Evolutionary conservation across 2,888 invertebrate genomes (phyloP).

Genomic region (Glomeris marginata): DNA sequence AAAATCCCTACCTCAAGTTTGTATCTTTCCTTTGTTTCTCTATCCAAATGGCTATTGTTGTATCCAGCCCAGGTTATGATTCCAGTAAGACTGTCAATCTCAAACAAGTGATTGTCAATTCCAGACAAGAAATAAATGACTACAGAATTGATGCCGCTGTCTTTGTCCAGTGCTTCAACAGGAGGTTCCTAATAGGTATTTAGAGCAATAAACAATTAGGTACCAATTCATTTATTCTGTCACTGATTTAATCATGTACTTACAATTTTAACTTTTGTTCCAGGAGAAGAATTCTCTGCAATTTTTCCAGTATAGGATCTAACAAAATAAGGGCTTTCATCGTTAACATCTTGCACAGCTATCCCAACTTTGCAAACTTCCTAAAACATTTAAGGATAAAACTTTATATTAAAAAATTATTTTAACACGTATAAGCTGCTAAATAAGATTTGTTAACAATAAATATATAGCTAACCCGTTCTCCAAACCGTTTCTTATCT

Average conservation of each 20-base stretch:
- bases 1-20: constrained; percentile 6
- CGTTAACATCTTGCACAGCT: constrained; percentile 23
- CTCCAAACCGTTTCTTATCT: constrained; percentile 21
- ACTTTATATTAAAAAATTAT: neutral
- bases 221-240: too few species aligned
- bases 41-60: constrained; percentile 22
- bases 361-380: constrained; percentile 23
- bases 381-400: constrained; percentile 13
- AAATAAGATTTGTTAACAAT: neutral
- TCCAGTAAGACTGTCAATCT: constrained; percentile 39
- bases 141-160: constrained; percentile 23
- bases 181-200: constrained; percentile 38
- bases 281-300: constrained; percentile 21
- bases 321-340: constrained; percentile 22
- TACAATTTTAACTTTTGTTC: constrained; percentile 20
- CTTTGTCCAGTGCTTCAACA: constrained; percentile 50
- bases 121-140: constrained; percentile 55
- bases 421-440: neutral
- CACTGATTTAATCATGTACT: constrained; percentile 6
- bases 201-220: neutral
- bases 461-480: constrained; percentile 18
- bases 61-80: constrained; percentile 4
- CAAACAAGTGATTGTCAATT: constrained; percentile 56
- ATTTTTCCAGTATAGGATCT: constrained; percentile 21
- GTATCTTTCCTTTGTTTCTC: constrained; percentile 21